These are phyloP conservation scores for Euplagia quadripunctaria DNA, from an alignment of 2,888 invertebrate species.

Conservation along the genomic window DNA sequence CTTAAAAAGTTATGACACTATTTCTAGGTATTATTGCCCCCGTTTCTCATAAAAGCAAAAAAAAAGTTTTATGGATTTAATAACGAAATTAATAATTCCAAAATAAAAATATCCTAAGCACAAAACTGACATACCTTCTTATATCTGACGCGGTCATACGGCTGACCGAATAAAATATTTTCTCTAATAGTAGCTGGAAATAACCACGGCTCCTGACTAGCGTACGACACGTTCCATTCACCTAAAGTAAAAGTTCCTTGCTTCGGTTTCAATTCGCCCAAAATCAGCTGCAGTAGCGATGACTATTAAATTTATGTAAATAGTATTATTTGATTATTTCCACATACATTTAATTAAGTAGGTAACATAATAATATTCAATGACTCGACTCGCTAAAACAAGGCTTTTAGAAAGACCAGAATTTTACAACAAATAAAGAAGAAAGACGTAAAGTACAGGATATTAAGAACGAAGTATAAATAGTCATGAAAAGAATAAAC, in stretches of 20 bases:
- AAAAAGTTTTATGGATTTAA: no score
- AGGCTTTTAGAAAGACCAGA: no score
- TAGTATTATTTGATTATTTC: not conserved
- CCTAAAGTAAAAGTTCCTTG: conserved; percentile 88
- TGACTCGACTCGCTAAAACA: no score
- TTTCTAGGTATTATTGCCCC: no score
- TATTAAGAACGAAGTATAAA: not conserved
- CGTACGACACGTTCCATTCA: conserved; percentile 89
- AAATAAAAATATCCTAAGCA: not conserved
- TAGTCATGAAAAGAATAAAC: not conserved
- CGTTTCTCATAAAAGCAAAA: no score
- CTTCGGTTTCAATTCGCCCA: conserved; percentile 90
- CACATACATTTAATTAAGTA: no score
- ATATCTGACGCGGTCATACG: conserved; percentile 85
- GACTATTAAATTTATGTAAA: conserved; percentile 75
- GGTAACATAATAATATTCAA: no score
- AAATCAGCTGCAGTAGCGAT: conserved; percentile 89
- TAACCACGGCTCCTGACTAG: conserved; percentile 94
- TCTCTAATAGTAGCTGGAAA: conserved; percentile 91
- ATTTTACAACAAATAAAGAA: no score
- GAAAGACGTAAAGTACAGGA: no score
- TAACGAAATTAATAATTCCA: no score
- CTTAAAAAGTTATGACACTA: no score
- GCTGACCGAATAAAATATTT: conserved; percentile 93
- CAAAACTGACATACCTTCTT: conserved; percentile 73